Evolutionary conservation across 2,888 invertebrate genomes (phyloP), one percentile per base, ranked within the genome.

Genomic region (Phragmatobia fuliginosa): DNA sequence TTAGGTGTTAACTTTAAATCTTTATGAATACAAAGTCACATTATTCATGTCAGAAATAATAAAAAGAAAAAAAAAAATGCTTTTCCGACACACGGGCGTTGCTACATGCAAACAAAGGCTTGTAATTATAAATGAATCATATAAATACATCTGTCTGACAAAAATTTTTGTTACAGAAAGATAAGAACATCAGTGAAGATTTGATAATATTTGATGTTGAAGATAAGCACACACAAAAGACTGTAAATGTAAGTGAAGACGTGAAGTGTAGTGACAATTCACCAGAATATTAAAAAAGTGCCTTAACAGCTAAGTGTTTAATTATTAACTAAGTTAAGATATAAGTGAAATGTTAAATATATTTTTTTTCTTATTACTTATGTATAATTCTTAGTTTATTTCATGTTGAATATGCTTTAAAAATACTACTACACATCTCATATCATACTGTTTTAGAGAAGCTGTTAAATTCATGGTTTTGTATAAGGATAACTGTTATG

Each of bases 181-280:
- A 85, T 49, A 90, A 83, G 76, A 87, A 82, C 69, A 82, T 83
- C 70, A 85, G 73, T 80, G 93, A 91, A 69, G 94, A 94, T 80
- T 87, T 95, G 62, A 95, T 95, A 41, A 88, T 82, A 70, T 94
- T 95, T 89, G 94, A 95, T 80, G 90, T 91, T 69, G 94, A 93
- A 73, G 93, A 94, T 2, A 91, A 85, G 52, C 86, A 86, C 81
- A 75, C 84, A 56, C 87, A 90, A 82, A 92, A 92, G 80, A 80
- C 88, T 49, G 85, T 91, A 62, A 78, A 88, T 74, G 76, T 88
- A 38, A 92, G 89, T 87, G 91, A 93, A 66, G 88, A 90, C 77
- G 81, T 87, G 7, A 91, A 90, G 82, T 85, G 87, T 84, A 90
- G 90, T 80, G 93, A 92, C 71, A 94, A 93, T 85, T 94, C 94